Conservation (phyloP, 37 sponge, comb jelly and placozoan genomes). For the Chondrosia reniformis region DNA sequence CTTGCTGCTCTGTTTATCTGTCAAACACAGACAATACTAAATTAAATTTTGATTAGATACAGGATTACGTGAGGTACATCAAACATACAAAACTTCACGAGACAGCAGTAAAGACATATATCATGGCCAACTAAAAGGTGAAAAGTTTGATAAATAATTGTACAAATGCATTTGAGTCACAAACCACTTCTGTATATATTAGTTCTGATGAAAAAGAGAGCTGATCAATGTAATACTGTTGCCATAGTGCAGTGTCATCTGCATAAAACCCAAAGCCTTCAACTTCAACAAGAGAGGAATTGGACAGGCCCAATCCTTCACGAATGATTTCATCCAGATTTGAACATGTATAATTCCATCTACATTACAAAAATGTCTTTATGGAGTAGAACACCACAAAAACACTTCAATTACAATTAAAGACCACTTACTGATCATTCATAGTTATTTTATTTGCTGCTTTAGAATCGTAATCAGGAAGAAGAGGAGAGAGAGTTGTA, state of each 20-base stretch:
- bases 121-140: too few relatives aligned
- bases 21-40: not conserved
- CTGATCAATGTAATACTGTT: not conserved
- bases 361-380: not conserved
- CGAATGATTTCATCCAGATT: not conserved
- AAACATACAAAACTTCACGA: too few relatives aligned
- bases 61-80: too few relatives aligned
- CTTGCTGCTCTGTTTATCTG: not conserved
- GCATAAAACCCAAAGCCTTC: not conserved
- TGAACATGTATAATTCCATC: not conserved
- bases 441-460: not conserved
- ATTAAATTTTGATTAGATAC: too few relatives aligned
- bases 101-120: too few relatives aligned
- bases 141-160: too few relatives aligned
- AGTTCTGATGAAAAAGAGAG: not conserved
- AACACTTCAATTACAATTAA: not conserved
- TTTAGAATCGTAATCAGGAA: not conserved
- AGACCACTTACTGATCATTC: not conserved
- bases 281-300: not conserved
- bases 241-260: not conserved
- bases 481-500: not conserved
- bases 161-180: too few relatives aligned
- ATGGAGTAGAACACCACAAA: not conserved
- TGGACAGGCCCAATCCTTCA: not conserved
- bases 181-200: too few relatives aligned